phyloP scores from a whole-genome alignment of 2,113 vertebrate genomes.

The Uropsilus gracilis region DNA sequence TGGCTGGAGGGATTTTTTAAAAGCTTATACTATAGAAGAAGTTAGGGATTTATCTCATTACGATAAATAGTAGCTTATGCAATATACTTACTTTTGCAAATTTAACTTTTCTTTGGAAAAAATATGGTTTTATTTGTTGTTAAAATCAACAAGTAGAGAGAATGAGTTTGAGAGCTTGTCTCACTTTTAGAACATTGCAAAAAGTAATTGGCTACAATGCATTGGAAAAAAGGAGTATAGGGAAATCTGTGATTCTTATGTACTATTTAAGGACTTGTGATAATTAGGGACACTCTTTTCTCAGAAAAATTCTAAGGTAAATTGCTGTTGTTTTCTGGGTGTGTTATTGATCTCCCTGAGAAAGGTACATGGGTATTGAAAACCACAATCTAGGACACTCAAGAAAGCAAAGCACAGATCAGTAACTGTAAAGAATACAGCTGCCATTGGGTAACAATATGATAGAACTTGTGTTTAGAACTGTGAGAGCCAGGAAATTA shows the following conservation, averaged over 20 bases:
- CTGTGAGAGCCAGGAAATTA: neutral
- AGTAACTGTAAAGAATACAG: neutral
- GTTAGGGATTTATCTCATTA: neutral
- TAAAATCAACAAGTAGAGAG: neutral
- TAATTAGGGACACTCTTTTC: neutral
- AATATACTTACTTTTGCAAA: neutral
- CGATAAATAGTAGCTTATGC: neutral
- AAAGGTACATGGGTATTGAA: neutral
- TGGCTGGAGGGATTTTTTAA: neutral
- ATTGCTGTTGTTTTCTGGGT: neutral
- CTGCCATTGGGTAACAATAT: neutral
- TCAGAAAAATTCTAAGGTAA: neutral
- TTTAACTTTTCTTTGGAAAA: neutral
- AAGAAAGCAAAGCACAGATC: neutral
- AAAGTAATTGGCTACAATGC: neutral
- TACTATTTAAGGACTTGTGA: neutral
- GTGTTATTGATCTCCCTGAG: neutral
- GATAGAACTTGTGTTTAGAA: neutral
- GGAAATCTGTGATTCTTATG: neutral
- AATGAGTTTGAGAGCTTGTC: neutral
- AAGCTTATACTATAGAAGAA: neutral
- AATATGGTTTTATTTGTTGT: neutral
- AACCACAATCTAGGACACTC: neutral
- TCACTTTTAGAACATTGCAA: neutral
- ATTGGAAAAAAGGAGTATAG: neutral